A percentile compares a stretch with the other conserved stretches of the same genome.
Evolutionary conservation across 2,888 invertebrate genomes (phyloP).

Genomic region (Rhorus exstirpatorius): DNA sequence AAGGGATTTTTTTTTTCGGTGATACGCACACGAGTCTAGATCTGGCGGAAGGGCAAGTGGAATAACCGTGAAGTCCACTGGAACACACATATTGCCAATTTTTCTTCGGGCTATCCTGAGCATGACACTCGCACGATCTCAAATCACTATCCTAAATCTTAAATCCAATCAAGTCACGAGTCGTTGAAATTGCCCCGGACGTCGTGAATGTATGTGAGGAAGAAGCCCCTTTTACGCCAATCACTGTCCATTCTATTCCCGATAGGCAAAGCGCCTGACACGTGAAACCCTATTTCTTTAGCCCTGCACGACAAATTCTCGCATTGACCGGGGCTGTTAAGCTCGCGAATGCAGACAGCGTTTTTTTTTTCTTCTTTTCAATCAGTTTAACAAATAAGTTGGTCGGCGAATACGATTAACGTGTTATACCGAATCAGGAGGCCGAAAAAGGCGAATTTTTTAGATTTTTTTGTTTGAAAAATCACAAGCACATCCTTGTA

Average conservation of each 20-base stretch:
- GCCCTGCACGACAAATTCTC: slow-evolving; percentile 4
- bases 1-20: slow-evolving; percentile 31
- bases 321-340: not conserved
- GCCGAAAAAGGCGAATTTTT: too few species aligned
- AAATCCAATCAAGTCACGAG: slow-evolving; percentile 60
- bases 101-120: slow-evolving; percentile 47
- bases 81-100: slow-evolving; percentile 44
- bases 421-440: not conserved
- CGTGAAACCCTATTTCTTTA: slow-evolving; percentile 50
- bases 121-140: slow-evolving; percentile 43
- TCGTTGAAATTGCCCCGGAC: slow-evolving; percentile 45
- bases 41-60: slow-evolving; percentile 49
- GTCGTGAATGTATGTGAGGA: slow-evolving; percentile 25
- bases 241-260: slow-evolving; percentile 56
- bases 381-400: not conserved
- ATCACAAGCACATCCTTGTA: not conserved
- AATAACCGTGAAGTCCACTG: slow-evolving; percentile 39
- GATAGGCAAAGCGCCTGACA: slow-evolving; percentile 33
- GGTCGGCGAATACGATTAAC: not conserved
- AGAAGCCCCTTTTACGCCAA: slow-evolving; percentile 58
- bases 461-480: not conserved
- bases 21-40: slow-evolving; percentile 44
- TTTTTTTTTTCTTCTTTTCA: not conserved
- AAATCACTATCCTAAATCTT: slow-evolving; percentile 57
- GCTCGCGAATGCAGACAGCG: not conserved